Base-by-base conservation (phyloP, 2,888 invertebrate species). In the Leptinotarsa juncta region DNA sequence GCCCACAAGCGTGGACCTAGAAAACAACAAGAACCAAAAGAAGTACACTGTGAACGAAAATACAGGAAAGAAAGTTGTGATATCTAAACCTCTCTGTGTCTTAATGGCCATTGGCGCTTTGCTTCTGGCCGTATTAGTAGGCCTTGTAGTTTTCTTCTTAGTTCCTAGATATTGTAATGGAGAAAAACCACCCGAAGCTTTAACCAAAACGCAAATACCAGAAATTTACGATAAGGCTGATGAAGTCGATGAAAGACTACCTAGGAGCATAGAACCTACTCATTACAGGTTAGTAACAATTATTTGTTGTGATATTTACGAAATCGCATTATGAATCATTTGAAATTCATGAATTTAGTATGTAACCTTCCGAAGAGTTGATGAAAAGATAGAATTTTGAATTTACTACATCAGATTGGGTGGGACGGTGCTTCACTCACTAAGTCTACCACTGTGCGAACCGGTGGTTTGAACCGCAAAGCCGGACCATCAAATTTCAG, bases 31-130 rank as follows among this genome's bases (percentile, higher is more conserved):
- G 74, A 85, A 85, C 79, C 86, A 86, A 72, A 88, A 86, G 71
- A 88, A 88, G 74, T 88, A 88, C 79, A 88, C 87, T 1, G 84
- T 88, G 4, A 88, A 88, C 79, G 76, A 82, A 69, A 77, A 79
- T 62, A 68, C 74, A n/a, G 75, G 73, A 55, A 80, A 78, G 50
- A 85, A 84, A 67, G 79, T 87, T 55, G 78, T 86, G 12, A 84
- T 88, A 80, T 85, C 88, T 4, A 87, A 84, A 80, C 80, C 86
- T 7, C 80, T 85, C n/a, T 86, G 87, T 71, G 82, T 81, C 72
- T 81, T 88, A 26, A 85, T 88, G 84, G 85, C 85, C 10, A 82
- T 87, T 73, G 87, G 86, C 3, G 86, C 87, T 14, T 51, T 88
- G 16, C 76, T 87, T 4, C 78, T 88, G 74, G 86, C 87, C 32